Percentiles rank a stretch among this genome's conserved stretches.
These are phyloP conservation scores for Leuctra nigra DNA, from an alignment of 2,888 invertebrate species.

Conservation along the genomic window DNA sequence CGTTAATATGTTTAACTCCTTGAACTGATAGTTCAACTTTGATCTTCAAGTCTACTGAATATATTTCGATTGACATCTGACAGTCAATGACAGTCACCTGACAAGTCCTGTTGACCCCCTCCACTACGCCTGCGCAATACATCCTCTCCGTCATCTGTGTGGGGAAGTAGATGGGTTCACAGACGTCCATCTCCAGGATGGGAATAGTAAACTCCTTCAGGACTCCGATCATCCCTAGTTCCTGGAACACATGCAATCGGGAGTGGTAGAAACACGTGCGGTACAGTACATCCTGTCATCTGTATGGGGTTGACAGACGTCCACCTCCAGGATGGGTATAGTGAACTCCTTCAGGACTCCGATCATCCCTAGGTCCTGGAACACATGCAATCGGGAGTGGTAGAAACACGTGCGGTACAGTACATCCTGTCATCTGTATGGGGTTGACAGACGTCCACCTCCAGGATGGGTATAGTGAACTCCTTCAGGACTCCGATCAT, in stretches of 20 bases:
- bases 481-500: neutral
- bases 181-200: neutral
- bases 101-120: neutral
- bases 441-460: neutral
- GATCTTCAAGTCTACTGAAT: too few relatives aligned
- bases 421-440: neutral
- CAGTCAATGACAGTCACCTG: neutral
- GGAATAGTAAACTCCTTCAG: neutral
- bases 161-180: neutral
- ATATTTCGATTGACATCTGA: too few relatives aligned
- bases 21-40: too few relatives aligned
- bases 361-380: neutral
- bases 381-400: too few relatives aligned
- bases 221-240: neutral
- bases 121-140: neutral
- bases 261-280: too few relatives aligned
- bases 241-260: neutral
- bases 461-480: neutral
- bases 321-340: neutral
- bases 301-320: neutral
- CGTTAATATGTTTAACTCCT: too few relatives aligned
- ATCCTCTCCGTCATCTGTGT: neutral
- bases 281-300: neutral
- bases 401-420: too few relatives aligned
- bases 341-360: neutral